Evolutionary conservation across 1,140 invertebrate genomes (phyloP).

Genomic region (Sminthurinus signatus): DNA sequence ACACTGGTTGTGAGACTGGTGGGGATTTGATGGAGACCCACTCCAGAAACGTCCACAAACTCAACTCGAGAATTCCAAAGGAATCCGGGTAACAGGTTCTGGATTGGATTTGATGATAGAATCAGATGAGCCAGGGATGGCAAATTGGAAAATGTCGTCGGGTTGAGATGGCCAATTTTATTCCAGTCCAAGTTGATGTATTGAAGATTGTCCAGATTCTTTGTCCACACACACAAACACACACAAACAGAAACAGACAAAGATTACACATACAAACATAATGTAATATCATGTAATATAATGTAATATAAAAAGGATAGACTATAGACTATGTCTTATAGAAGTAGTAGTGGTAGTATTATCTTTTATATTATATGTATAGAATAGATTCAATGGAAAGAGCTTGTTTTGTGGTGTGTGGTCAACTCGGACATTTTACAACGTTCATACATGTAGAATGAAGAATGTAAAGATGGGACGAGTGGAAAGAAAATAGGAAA

Average conservation of each 20-base stretch:
- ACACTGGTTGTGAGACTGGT: slow-evolving; percentile 76
- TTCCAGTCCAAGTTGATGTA: slow-evolving; percentile 76
- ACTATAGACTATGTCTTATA: too few species aligned
- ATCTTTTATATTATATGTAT: too few species aligned
- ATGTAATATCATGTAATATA: too few species aligned
- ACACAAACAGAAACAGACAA: neutral
- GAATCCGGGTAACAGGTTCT: slow-evolving; percentile 60
- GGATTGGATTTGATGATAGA: slow-evolving; percentile 61
- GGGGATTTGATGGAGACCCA: slow-evolving; percentile 69
- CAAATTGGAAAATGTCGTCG: slow-evolving; percentile 64
- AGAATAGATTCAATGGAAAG: too few species aligned
- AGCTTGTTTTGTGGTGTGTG: too few species aligned
- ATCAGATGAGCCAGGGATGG: slow-evolving; percentile 67
- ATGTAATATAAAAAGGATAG: too few species aligned
- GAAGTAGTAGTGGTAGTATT: too few species aligned
- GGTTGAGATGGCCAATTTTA: slow-evolving; percentile 59
- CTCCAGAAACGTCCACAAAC: slow-evolving; percentile 73
- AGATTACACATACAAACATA: too few species aligned
- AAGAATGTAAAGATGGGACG: too few species aligned
- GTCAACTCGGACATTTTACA: too few species aligned
- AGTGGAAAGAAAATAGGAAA: too few species aligned
- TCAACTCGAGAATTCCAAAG: slow-evolving; percentile 58
- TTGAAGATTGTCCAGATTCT: slow-evolving; percentile 59
- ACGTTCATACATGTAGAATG: too few species aligned
- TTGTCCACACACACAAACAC: slow-evolving; percentile 28